Evolutionary conservation across 2,113 vertebrate genomes (phyloP).

Genomic region (Zapornia atra): DNA sequence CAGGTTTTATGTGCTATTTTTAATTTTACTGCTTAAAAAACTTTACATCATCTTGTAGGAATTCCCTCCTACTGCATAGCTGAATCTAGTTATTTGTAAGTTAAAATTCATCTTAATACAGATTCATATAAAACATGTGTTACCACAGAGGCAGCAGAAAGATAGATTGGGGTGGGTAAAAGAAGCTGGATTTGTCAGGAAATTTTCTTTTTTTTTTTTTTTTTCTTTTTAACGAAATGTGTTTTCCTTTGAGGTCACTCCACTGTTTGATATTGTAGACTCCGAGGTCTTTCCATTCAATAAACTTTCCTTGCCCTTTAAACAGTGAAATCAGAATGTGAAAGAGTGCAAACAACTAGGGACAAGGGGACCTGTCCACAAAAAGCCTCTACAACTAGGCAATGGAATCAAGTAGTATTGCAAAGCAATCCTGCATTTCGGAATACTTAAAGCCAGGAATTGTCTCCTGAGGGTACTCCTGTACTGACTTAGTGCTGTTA

Average conservation of each 20-base stretch:
- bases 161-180: conserved; percentile 67
- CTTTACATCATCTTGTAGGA: conserved; percentile 80
- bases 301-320: conserved; percentile 64
- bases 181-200: conserved; percentile 65
- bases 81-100: conserved; percentile 87
- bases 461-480: background rate
- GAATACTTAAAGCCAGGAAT: background rate
- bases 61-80: conserved; percentile 80
- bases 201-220: conserved; percentile 71
- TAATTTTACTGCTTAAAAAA: conserved; percentile 81
- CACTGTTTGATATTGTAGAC: conserved; percentile 64
- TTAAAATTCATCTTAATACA: conserved; percentile 86
- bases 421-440: background rate
- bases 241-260: conserved; percentile 59
- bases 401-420: background rate
- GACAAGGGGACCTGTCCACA: conserved; percentile 2
- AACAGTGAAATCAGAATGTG: conserved; percentile 44
- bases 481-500: background rate
- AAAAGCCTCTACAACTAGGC: background rate
- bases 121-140: conserved; percentile 87
- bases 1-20: conserved; percentile 77
- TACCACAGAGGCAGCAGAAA: conserved; percentile 71
- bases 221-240: conserved; percentile 67
- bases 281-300: conserved; percentile 48
- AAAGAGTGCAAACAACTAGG: conserved; percentile 45